Evolutionary conservation across 2,888 invertebrate genomes (phyloP).

Genomic region (Rugalucina vietnamica): DNA sequence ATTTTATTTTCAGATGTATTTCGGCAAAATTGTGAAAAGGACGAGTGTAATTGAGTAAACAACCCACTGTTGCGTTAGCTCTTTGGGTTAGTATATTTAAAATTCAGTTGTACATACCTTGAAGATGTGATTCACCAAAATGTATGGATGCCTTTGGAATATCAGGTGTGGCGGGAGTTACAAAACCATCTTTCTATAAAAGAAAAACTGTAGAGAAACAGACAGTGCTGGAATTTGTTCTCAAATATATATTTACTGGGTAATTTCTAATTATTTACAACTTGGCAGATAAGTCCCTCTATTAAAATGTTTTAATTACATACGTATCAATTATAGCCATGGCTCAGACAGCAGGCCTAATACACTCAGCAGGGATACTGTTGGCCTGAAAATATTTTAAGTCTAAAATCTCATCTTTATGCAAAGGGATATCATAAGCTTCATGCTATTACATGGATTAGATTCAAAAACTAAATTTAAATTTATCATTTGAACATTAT

Average conservation of each 20-base stretch:
- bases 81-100: no score
- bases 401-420: no score
- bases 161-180: conserved; percentile 65
- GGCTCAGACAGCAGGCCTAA: not conserved
- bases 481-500: not conserved
- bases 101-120: no score
- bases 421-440: no score
- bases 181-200: conserved; percentile 69
- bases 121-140: conserved; percentile 15
- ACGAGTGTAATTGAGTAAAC: no score
- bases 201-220: not conserved
- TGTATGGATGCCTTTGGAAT: conserved; percentile 57
- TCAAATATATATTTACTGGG: not conserved
- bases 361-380: no score
- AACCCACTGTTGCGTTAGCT: no score
- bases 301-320: not conserved
- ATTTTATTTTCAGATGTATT: no score
- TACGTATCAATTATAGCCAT: not conserved
- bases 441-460: not conserved
- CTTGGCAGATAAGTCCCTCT: not conserved
- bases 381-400: no score
- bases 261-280: not conserved
- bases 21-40: no score
- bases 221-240: not conserved
- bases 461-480: not conserved